Conservation (phyloP, 2,888 invertebrate genomes). For the Galeopsomyia nigrocyanea region DNA sequence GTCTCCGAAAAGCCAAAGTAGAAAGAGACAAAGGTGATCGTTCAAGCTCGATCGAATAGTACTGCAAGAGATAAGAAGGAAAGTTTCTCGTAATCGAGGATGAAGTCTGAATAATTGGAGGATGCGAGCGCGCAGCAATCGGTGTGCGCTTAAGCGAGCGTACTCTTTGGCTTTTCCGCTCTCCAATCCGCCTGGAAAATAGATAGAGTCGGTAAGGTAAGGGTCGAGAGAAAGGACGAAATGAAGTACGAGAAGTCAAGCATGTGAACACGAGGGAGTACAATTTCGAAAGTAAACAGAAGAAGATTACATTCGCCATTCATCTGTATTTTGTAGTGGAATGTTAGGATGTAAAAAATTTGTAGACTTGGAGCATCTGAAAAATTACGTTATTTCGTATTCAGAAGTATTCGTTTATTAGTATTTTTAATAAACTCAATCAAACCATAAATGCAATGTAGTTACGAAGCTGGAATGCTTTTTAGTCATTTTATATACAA, state of each 20-base stretch:
- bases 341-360: no score
- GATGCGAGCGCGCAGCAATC: conserved; percentile 45
- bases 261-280: conserved; percentile 20
- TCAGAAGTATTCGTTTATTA: no score
- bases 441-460: no score
- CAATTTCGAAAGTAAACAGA: no score
- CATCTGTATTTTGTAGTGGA: no score
- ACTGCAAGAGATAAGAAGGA: conserved; percentile 24
- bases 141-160: conserved; percentile 54
- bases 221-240: background rate
- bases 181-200: conserved; percentile 36
- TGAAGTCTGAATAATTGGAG: conserved; percentile 52
- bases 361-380: no score
- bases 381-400: no score
- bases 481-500: no score
- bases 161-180: conserved; percentile 50
- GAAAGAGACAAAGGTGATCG: conserved; percentile 14
- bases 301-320: no score
- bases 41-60: conserved; percentile 20
- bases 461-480: no score
- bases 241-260: conserved; percentile 46
- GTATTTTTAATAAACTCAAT: no score
- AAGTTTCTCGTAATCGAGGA: conserved; percentile 45
- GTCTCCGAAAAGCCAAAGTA: conserved; percentile 14
- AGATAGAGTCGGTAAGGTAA: conserved; percentile 2